These are phyloP conservation scores for Seira ritae DNA, from an alignment of 2,888 invertebrate species.

Conservation along the genomic window DNA sequence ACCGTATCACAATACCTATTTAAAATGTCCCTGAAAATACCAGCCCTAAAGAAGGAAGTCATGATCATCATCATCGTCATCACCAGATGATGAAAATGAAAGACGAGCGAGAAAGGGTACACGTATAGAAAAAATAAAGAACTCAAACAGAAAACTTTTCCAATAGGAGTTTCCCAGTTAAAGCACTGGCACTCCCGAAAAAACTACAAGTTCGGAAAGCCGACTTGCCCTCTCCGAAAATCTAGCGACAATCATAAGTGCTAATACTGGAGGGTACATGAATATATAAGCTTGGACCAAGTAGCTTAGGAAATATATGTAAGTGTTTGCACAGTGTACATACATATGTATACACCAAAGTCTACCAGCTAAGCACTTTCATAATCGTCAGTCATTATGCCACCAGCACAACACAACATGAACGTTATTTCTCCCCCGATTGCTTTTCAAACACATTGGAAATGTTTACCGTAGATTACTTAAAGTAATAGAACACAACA, in stretches of 20 bases:
- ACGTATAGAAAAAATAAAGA: neutral
- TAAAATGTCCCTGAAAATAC: conserved; percentile 51
- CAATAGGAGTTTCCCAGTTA: conserved; percentile 13
- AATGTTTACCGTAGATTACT: neutral
- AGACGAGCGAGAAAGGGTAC: conserved; percentile 2
- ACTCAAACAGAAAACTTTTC: neutral
- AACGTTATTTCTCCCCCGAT: neutral
- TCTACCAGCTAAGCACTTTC: neutral
- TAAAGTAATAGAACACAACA: neutral
- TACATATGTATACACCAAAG: no score
- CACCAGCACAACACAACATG: neutral
- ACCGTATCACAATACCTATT: conserved; percentile 15
- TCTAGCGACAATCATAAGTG: neutral
- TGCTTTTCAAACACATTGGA: neutral
- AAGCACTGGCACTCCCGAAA: conserved; percentile 51
- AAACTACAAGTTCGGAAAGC: conserved; percentile 39
- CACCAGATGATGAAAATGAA: conserved; percentile 22
- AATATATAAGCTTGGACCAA: conserved; percentile 22
- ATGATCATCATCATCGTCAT: conserved; percentile 22
- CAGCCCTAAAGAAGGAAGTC: conserved; percentile 8
- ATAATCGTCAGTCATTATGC: neutral
- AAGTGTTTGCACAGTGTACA: no score
- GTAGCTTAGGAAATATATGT: no score
- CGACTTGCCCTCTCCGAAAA: conserved; percentile 5
- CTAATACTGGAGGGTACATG: no score